Conservation (phyloP, 2,797 vertebrate species). For the Rallus crepitans region DNA sequence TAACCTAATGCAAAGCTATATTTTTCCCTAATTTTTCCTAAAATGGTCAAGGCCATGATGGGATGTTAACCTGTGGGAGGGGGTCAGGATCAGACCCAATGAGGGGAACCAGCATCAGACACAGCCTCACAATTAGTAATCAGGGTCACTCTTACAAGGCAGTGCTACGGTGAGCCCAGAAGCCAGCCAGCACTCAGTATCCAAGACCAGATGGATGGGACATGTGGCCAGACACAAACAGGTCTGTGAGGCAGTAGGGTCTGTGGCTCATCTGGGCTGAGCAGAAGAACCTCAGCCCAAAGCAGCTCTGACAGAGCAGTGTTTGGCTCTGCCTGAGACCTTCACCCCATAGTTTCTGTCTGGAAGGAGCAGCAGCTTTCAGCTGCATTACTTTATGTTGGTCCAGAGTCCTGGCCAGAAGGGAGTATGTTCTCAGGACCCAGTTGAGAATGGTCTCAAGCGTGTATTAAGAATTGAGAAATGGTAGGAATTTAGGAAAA, state of each 20-base stretch:
- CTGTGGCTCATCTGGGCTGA: neutral
- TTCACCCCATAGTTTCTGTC: neutral
- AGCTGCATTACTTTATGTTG: neutral
- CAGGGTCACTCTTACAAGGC: neutral
- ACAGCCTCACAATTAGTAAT: rapidly evolving
- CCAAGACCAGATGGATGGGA: neutral
- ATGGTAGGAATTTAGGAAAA: neutral
- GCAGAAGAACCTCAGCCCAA: too few species aligned
- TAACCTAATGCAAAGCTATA: neutral
- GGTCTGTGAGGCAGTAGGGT: neutral
- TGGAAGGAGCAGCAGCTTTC: neutral
- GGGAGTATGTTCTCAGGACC: too few species aligned
- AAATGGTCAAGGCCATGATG: neutral
- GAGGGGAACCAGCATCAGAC: neutral
- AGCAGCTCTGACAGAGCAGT: rapidly evolving
- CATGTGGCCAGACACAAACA: neutral
- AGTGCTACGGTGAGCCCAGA: neutral
- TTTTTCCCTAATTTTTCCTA: neutral
- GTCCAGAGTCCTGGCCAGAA: neutral
- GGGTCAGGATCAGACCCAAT: neutral
- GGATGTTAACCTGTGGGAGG: rapidly evolving
- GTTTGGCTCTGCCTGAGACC: rapidly evolving
- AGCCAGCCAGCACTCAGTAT: rapidly evolving
- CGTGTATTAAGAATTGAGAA: neutral
- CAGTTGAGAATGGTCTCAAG: neutral